Conservation (phyloP, 2,797 vertebrate species). For the Malacoraja senta region DNA sequence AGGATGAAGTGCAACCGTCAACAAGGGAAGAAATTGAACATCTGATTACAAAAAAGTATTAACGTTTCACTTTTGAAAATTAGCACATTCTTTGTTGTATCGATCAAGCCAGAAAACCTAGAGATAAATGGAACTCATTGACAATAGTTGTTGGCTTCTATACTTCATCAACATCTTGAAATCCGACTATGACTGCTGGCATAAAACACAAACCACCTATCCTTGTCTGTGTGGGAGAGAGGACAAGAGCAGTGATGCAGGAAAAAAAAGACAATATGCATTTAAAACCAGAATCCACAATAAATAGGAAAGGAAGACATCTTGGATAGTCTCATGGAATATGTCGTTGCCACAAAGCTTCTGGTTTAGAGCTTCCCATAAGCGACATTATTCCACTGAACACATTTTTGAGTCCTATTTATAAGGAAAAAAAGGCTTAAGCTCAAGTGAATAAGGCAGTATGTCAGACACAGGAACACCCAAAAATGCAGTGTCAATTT, state of each 20-base stretch:
- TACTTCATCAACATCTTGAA: neutral
- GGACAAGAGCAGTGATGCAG: neutral
- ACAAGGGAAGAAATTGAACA: too few relatives aligned
- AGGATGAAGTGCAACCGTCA: too few relatives aligned
- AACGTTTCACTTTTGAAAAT: neutral
- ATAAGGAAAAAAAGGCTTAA: conserved; percentile 37
- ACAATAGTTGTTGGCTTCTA: neutral
- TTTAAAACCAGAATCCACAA: neutral
- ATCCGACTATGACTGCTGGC: too few relatives aligned
- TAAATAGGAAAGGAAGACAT: neutral
- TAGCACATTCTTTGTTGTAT: neutral
- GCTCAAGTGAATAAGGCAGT: conserved; percentile 16
- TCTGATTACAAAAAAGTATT: too few relatives aligned
- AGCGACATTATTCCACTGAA: neutral
- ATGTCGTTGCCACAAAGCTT: neutral
- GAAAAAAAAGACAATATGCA: neutral
- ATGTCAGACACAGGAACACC: neutral
- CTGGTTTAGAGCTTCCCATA: neutral
- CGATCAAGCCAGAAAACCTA: neutral
- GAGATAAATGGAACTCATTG: neutral
- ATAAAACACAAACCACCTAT: conserved; percentile 32
- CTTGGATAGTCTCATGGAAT: neutral
- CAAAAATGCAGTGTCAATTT: neutral
- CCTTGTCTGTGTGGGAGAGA: too few relatives aligned
- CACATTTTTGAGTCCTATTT: neutral